Conservation (phyloP, 2,797 vertebrate genomes). For the Neomorphus geoffroyi region DNA sequence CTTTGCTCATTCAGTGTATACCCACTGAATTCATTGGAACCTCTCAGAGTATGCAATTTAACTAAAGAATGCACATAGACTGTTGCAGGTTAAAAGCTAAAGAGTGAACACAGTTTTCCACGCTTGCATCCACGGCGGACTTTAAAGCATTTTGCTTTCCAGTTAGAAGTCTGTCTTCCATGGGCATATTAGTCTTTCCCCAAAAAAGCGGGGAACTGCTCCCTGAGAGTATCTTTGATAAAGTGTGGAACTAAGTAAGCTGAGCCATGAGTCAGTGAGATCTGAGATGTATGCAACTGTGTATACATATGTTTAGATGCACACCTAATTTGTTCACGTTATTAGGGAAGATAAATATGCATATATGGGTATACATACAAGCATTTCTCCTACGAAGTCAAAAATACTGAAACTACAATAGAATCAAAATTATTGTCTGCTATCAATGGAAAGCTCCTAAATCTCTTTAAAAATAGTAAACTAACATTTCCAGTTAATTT, state of each 20-base stretch:
- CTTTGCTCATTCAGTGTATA: slow-evolving; percentile 18
- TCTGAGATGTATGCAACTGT: background rate
- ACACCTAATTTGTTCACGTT: background rate
- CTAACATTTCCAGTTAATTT: background rate
- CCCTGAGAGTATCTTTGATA: background rate
- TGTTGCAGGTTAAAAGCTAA: background rate
- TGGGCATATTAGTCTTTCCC: background rate
- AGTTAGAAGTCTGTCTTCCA: background rate
- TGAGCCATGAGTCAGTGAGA: background rate
- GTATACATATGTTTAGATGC: background rate
- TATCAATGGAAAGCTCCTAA: background rate
- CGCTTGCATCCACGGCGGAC: background rate
- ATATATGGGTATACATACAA: background rate
- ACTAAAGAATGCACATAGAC: background rate
- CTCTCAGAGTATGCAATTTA: background rate
- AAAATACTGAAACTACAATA: background rate
- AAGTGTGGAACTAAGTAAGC: background rate
- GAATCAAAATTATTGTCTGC: background rate
- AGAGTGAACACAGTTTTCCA: background rate
- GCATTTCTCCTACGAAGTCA: background rate
- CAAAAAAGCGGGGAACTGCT: background rate
- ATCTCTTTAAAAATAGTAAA: background rate
- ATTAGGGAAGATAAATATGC: background rate
- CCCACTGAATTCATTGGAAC: background rate
- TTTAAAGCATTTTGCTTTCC: background rate